Evolutionary conservation across 2,888 invertebrate genomes (phyloP), one percentile per base, ranked within the genome.

Genomic region (Metopia argyrocephala): DNA sequence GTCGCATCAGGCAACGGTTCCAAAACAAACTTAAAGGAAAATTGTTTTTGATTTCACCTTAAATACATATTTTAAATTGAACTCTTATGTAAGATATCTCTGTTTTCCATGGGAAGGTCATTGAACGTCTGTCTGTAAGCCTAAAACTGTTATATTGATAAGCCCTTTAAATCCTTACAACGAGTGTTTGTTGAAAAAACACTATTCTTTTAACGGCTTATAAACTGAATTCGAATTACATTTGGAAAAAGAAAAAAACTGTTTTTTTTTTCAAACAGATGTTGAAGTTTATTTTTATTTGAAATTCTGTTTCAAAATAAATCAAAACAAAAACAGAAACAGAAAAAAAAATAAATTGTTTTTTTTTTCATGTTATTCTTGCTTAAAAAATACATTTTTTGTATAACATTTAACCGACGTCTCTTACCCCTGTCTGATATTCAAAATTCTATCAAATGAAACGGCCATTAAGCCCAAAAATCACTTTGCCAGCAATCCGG

Each of bases 361-460:
- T 38, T 38, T 38, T 38, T 62, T 69, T n/a, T n/a, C n/a, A n/a
- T n/a, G n/a, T n/a, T n/a, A n/a, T n/a, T n/a, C 28, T 59, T 75
- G 23, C 66, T 59, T 66, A 52, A 78, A 66, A 59, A 65, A 57
- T 28, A 61, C 45, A 28, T 18, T 12, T 31, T 31, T 31, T 31
- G 3, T 12, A 31, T 7, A 31, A 31, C 12, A 12, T 31, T 9
- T 12, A 31, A 31, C 31, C 31, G 31, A 12, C 6, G 9, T 0
- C 18, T 6, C 46, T 61, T 54, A 61, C 46, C 68, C 61, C 54
- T 61, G 73, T 78, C 78, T 78, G 78, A 73, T 71, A 68, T 78
- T 78, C 71, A 78, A 61, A 73, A 66, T 61, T n/a, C 45, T 46
- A 54, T 45, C 64, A 73, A 64, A 62, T 21, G 38, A 59, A 68